Base-by-base conservation (phyloP, 1,140 invertebrate species). In the Penaeus chinensis region DNA sequence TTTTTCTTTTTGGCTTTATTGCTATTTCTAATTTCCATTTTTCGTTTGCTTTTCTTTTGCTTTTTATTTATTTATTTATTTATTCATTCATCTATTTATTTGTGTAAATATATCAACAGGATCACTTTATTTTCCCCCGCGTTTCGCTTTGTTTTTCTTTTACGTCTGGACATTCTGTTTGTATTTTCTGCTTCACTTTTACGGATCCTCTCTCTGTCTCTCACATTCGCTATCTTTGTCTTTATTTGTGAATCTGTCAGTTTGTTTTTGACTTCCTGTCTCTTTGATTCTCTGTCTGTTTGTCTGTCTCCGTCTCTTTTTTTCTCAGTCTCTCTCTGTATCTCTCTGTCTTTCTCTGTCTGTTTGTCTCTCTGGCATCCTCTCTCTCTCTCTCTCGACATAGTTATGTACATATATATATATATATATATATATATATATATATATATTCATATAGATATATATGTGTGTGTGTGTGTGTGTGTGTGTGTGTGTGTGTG, bases 261-360 rank as follows among this genome's bases (percentile, higher is more conserved):
- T 47, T 10, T 32, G 10, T 22, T 11, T 22, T 19, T 20, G 32
- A 22, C 42, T 82, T n/a, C 42, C 81, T 82, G 63, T 82, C 81
- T 82, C 80, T 82, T 54, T 82, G 4, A 7, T 24, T 82, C 61
- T n/a, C 71, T 32, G 8, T n/a, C 71, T n/a, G 8, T n/a, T 5
- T 22, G 10, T 47, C n/a, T 32, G 10, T 22, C 22, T 22, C 81
- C 66, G 63, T 82, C 81, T 69, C 80, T 82, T 54, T 82, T 8
- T 42, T 24, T 82, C 61, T n/a, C 71, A 4, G 8, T n/a, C 71
- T n/a, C 71, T 76, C 71, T 76, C 71, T 76, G 8, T 76, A 8
- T 76, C 71, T 76, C 71, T 76, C 71, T 76, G 8, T 76, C 71
- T 76, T 22, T 76, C 71, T 27, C 27, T 16, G n/a, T 24, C 71